Base-by-base conservation (phyloP, 1,140 invertebrate species). In the Pseudomyrmex dendroicus region DNA sequence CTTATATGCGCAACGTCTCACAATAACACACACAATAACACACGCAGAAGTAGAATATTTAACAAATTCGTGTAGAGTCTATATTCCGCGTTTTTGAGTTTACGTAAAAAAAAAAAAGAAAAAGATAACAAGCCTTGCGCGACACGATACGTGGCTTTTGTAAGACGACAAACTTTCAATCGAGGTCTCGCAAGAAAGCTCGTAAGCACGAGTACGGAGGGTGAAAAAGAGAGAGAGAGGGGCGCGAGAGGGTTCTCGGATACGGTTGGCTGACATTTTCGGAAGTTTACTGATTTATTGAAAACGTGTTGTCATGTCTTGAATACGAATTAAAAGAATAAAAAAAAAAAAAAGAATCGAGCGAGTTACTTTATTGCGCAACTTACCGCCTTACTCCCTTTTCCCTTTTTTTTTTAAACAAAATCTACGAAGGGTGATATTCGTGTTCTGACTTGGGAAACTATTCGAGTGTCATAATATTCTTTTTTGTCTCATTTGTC, bases 251-350 rank as follows among this genome's bases (percentile, higher is more conserved):
- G 74, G 83, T 88, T 89, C 84, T 88, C 78, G 82, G 83, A 90
- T 76, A 89, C 73, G 84, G 91, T 90, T 91, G 91, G 88, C 89
- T 90, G 87, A 91, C 89, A 92, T 91, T 93, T 93, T 92, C 89
- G 90, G 74, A 92, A 91, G 88, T 91, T 92, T 90, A 90, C 92
- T 92, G 85, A 92, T 93, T 93, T 92, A 93, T 92, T 92, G 88
- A 93, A 77, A 93, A 91, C 90, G 90, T 93, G 92, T 91, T 92
- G 89, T 93, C 92, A 93, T 92, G 90, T 93, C 92, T 92, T 92
- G 86, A 90, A 93, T 92, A 92, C 89, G 92, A 92, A n/a, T 92
- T 90, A 91, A 91, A 89, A 84, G 86, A 86, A 44, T 89, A 76
- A 80, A 35, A 35, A 35, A 7, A 7, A 89, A 84, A 89, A 73